These are phyloP conservation scores for Cricetomys ansorgei DNA, from an alignment of 2,113 vertebrate genomes.

Conservation along the genomic window DNA sequence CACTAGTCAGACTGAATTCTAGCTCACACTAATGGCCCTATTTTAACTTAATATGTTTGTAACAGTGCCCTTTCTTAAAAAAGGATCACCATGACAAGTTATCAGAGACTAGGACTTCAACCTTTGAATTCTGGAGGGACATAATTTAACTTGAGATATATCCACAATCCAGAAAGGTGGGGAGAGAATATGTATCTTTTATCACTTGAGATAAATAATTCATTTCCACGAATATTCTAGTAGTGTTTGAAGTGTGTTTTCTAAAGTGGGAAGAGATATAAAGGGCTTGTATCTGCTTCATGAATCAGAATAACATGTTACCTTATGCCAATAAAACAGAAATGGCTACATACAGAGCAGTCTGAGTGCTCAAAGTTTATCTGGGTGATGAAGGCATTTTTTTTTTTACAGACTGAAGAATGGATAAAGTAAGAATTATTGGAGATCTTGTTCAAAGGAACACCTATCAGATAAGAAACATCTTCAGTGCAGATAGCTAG, in stretches of 20 bases:
- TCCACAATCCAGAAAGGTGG: not conserved
- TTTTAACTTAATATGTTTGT: not conserved
- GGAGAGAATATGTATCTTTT: not conserved
- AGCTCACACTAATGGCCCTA: not conserved
- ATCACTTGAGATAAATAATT: not conserved
- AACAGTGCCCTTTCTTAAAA: not conserved
- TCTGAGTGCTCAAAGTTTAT: not conserved
- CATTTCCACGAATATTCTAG: not conserved
- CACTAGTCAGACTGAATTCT: not conserved
- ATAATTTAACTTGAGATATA: not conserved
- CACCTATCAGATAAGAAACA: not conserved
- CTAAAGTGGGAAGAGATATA: not conserved
- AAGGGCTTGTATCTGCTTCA: not conserved
- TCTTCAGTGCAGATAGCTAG: not conserved
- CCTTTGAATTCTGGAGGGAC: not conserved
- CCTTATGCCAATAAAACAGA: not conserved
- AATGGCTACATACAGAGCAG: not conserved
- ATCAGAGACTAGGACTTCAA: not conserved
- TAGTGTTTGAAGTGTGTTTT: not conserved
- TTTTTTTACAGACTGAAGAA: not conserved
- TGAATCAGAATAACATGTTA: not conserved
- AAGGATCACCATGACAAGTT: not conserved
- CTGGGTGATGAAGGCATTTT: not conserved
- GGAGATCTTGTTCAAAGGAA: not conserved
- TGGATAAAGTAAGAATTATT: not conserved